Base-by-base conservation (phyloP, 1,140 invertebrate species). In the Hirudo medicinalis region DNA sequence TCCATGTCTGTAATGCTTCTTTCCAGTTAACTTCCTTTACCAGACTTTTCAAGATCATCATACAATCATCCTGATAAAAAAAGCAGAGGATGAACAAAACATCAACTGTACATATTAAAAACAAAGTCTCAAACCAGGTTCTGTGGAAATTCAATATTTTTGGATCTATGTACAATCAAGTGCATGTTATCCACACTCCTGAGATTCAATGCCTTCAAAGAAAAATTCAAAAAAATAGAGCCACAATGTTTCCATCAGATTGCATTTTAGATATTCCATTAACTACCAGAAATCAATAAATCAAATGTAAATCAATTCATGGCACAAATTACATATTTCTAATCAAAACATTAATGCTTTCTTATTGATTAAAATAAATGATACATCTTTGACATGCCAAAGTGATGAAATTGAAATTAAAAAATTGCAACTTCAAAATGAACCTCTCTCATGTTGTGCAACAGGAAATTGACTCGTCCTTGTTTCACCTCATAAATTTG, bases 391-490 rank as follows among this genome's bases (percentile, higher is more conserved):
- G 32, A 6, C 32, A 3, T 36, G 15, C 43, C 43, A 49, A 49
- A 49, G 15, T 49, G 32, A 36, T 2, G 32, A 36, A 49, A 11
- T 49, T 17, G 15, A 49, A 49, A 49, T 49, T 15, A 0, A 49
- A 49, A 49, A 49, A 49, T 17, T 17, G 43, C 43, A 15, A 15
- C 13, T 49, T 49, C 43, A 49, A 49, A 49, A 11, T 17, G 43
- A 0, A 49, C 43, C 43, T 49, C 43, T 49, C 15, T 49, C 43
- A 49, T 49, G 43, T 49, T 49, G 9, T 49, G 43, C 43, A 49
- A 49, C 43, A 49, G 43, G 43, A 86, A 83, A 60, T 80, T 82
- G n/a, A 87, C 81, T 74, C 81, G 80, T 27, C 86, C 86, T 69
- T 83, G 57, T 79, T 67, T 79, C 75, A 36, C 25, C 78, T 76